phyloP scores from a whole-genome alignment of 2,113 vertebrate species.

The Carassius auratus region DNA sequence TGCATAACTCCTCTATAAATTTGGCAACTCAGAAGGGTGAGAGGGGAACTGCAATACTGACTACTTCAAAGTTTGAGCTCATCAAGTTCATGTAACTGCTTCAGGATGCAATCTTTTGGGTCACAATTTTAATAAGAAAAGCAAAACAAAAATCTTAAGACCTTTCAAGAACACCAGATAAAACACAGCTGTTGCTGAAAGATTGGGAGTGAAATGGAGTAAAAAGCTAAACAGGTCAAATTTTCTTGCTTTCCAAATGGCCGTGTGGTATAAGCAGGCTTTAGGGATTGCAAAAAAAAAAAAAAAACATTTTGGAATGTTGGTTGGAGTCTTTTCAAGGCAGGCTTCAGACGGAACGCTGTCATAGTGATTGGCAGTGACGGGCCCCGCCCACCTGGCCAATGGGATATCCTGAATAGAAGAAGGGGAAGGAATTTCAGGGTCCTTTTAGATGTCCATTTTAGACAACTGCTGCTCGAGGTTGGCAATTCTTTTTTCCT shows the following conservation, averaged over 20 bases:
- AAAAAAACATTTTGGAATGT: slow-evolving; percentile 80
- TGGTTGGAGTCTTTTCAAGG: slow-evolving; percentile 69
- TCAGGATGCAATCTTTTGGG: slow-evolving; percentile 59
- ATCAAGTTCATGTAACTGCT: slow-evolving; percentile 47
- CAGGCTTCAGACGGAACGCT: slow-evolving; percentile 73
- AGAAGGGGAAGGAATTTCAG: slow-evolving; percentile 56
- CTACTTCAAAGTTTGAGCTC: slow-evolving; percentile 56
- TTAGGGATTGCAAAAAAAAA: slow-evolving; percentile 69
- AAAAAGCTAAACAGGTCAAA: slow-evolving; percentile 4
- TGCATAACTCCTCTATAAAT: slow-evolving; percentile 56
- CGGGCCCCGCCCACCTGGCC: slow-evolving; percentile 70
- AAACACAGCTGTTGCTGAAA: slow-evolving; percentile 34
- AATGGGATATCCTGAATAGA: slow-evolving; percentile 76
- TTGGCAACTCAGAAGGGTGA: slow-evolving; percentile 66
- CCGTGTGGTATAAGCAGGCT: slow-evolving; percentile 69
- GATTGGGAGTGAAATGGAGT: slow-evolving; percentile 13
- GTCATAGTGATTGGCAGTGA: slow-evolving; percentile 77
- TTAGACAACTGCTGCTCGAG: slow-evolving; percentile 95
- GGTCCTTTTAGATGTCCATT: slow-evolving; percentile 81
- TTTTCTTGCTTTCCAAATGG: slow-evolving; percentile 64
- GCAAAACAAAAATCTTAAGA: slow-evolving; percentile 60
- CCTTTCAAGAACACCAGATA: slow-evolving; percentile 68
- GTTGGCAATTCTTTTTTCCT: slow-evolving; percentile 93
- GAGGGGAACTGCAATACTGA: slow-evolving; percentile 62
- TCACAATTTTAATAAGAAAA: slow-evolving; percentile 65